Base-by-base conservation (phyloP, 2,113 vertebrate genomes). In the Mus spicilegus region DNA sequence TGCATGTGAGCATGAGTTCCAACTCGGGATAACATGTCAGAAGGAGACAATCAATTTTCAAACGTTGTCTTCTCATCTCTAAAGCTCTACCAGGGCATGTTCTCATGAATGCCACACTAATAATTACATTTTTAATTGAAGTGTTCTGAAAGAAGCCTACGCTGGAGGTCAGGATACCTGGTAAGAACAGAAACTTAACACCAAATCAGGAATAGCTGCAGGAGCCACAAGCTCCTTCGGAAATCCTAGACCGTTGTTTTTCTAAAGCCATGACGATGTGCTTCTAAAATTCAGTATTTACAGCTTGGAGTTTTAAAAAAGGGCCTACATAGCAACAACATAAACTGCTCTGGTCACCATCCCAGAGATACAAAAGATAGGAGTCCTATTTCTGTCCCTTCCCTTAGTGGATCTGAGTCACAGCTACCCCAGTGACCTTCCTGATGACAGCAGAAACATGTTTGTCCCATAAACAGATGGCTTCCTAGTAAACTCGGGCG, bases 401-500 rank as follows among this genome's bases (percentile, higher is more conserved):
- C 73, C 42, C 77, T 94, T 90, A 96, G 80, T 72, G 58, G 72
- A 30, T 87, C 36, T 94, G 97, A 96, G 87, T 97, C 97, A 97
- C 24, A 20, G 46, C 46, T 85, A n/a, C 75, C 39, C 80, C 63
- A 76, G 10, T 58, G 61, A 96, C 51, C 89, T 92, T 67, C 89
- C 69, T 80, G 49, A 94, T 82, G 93, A 97, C 81, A 93, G 76
- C 94, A 97, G 95, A 95, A 58, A 94, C 12, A 0, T 67, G 76
- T 46, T 54, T 93, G 73, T 93, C 70, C 63, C 51, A 87, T 91
- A 89, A 96, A 95, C 82, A 86, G 86, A 96, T 16, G 42, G 56
- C 42, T 95, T 73, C 80, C 67, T 33, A 49, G 30, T 84, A 54
- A 94, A 89, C 54, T 56, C 3, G 26, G 75, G 49, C 77, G 49